Evolutionary conservation across 2,888 invertebrate species (phyloP), one percentile per base, ranked within the genome.

Genomic region (Aleiodes testaceus): DNA sequence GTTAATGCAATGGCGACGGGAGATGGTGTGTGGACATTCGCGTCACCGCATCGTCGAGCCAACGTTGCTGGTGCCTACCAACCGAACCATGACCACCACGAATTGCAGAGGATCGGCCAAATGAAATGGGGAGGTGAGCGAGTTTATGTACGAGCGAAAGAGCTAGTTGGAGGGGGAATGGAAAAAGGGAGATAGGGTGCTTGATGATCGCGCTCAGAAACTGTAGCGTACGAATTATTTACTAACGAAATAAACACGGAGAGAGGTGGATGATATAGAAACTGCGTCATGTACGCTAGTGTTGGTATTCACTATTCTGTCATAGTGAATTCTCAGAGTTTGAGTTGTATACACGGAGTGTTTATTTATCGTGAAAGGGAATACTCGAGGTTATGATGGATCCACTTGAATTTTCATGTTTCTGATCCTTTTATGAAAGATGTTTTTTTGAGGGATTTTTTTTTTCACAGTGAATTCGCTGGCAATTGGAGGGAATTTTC

Each of bases 261-360:
- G 30, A 59, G 42, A 36, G n/a, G 26, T 59, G 18, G 53, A 61
- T 44, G 67, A 16, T 30, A 68, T 16, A 30, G 66, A 26, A 18
- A 61, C 22, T 45, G 47, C 59, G 63, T 69, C 67, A 69, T 67
- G 72, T 65, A 14, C 63, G 53, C 53, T 63, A 64, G 26, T 50
- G 16, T 14, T 70, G 55, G 26, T 63, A 30, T 45, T 30, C 55
- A 59, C 52, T 20, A 44, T 59, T 45, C 11, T 36, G 14, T 42
- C n/a, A 53, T 30, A 22, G 20, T 42, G 47, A 18, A 63, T 50
- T 50, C 64, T 71, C 63, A 72, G 61, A 66, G 59, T 66, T 55
- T 65, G 69, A 69, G 70, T 69, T 71, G 47, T 66, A 66, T 65
- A 66, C 66, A 66, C 59, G 45, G 71, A 68, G 61, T 14, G 47